Evolutionary conservation across 1,140 invertebrate species (phyloP).

Genomic region (Drosophila parvula): DNA sequence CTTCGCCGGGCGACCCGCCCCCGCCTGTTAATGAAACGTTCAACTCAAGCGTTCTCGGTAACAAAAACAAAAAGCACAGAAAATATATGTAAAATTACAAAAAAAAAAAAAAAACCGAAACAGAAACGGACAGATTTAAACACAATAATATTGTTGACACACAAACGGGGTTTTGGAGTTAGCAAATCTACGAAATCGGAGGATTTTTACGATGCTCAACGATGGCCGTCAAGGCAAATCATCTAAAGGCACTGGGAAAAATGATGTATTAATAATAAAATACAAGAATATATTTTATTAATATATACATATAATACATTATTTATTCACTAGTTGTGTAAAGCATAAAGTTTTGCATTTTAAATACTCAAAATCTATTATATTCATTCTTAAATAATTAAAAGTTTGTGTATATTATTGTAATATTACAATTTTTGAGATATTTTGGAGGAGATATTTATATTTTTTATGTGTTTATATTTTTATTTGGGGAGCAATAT

Average conservation of each 20-base stretch:
- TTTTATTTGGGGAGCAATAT: too few species aligned
- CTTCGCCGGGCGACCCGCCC: constrained; percentile 45
- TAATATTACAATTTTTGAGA: too few species aligned
- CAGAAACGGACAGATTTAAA: constrained; percentile 30
- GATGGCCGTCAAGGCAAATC: constrained; percentile 54
- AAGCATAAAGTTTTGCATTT: background rate
- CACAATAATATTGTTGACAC: constrained; percentile 49
- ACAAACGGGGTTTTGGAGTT: constrained; percentile 42
- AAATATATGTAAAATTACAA: constrained; percentile 15
- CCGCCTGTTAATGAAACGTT: constrained; percentile 55
- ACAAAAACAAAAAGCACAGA: constrained; percentile 7
- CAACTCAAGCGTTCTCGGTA: constrained; percentile 55
- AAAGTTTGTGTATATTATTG: background rate
- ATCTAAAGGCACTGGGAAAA: constrained; percentile 13
- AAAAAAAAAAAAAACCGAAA: constrained; percentile 21
- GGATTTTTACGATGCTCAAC: constrained; percentile 62
- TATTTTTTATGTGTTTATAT: too few species aligned
- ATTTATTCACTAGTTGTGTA: background rate
- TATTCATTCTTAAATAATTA: background rate
- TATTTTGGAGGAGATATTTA: too few species aligned
- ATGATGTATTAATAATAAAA: too few species aligned
- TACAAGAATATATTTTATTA: too few species aligned
- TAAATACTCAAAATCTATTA: background rate
- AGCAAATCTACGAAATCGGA: constrained; percentile 51
- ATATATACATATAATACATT: too few species aligned